Evolutionary conservation across 2,888 invertebrate genomes (phyloP), one percentile per base, ranked within the genome.

Genomic region (Parelbella ahira): DNA sequence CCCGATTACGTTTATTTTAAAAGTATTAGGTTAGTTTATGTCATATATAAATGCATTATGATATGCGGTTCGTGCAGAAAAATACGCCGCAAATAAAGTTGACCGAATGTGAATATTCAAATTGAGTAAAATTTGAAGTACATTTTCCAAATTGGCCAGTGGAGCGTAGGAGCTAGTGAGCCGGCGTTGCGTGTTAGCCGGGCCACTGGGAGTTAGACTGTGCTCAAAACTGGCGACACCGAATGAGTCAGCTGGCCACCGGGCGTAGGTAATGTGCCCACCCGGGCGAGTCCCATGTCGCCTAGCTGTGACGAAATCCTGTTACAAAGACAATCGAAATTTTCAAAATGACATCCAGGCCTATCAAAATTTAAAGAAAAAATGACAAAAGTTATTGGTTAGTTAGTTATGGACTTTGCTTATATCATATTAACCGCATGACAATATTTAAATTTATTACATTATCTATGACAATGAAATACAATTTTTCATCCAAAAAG

Each of bases 161-260:
- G 68, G 62, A 73, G 73, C 66, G 74, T 65, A 68, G 56, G 63
- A 79, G 70, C 77, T 80, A 79, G 60, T 73, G 75, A 75, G 72
- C 39, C 39, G 72, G 58, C 69, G 76, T 69, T 77, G 79, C 77
- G 77, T 77, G 80, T 74, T 76, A 68, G 69, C 66, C 60, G 70
- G 67, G 65, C 68, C 68, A 67, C 65, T 67, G 41, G 49, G 49
- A 49, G 50, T 50, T 49, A 42, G 51, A 63, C 59, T 66, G 60
- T 62, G 63, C 62, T 66, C 61, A 65, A 69, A 71, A 70, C 68
- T 66, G 67, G 66, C 66, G 63, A 63, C 58, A 55, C 63, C 19
- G 60, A 59, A 58, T 77, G 79, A 77, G 65, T 72, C 75, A 77
- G 61, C 64, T 37, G 48, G 41, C 44, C 48, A 49, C 34, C 60